Base-by-base conservation (phyloP, 2,888 invertebrate species). In the Eupithecia vulgata region DNA sequence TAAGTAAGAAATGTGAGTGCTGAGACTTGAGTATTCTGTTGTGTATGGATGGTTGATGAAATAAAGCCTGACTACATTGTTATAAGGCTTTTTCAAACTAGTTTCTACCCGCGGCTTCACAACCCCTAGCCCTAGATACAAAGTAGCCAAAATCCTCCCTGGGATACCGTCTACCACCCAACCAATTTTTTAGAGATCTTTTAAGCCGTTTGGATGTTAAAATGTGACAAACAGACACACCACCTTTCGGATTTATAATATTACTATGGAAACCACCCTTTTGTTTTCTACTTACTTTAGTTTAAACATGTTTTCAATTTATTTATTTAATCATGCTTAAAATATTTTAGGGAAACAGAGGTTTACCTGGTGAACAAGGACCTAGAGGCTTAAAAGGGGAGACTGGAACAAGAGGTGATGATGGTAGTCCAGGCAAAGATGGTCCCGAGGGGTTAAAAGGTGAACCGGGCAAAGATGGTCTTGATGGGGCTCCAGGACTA, bases 371-470 rank as follows among this genome's bases (percentile, higher is more conserved):
- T 68, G 86, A 92, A 1, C 75, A 73, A 77, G 83, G 84, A 25
- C 75, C 71, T 52, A 92, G 93, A 67, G 98, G 98, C 6, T 64
- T 66, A 81, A 87, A 2, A 95, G 95, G 87, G 97, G 97, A 75
- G 17, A 94, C 90, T 73, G 95, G 95, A 40, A 88, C 97, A 88
- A 94, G 96, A 77, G 98, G 98, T 66, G 92, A 95, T 35, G 96
- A 96, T 78, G 98, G 98, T 0, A 74, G 30, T 17, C 83, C 84
- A 12, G 92, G 92, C 1, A 81, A 21, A 13, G 84, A 88, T 68
- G 92, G 92, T 13, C 91, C 95, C 64, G 96, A 96, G 83, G 97
- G 97, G 52, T 94, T 95, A 25, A 97, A 97, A 90, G 97, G 97
- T 65, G 96, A 96, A 79, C 95, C 96, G 66, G 97, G 97, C 57